Conservation (phyloP, 2,888 invertebrate genomes). For the Eupithecia dodoneata region DNA sequence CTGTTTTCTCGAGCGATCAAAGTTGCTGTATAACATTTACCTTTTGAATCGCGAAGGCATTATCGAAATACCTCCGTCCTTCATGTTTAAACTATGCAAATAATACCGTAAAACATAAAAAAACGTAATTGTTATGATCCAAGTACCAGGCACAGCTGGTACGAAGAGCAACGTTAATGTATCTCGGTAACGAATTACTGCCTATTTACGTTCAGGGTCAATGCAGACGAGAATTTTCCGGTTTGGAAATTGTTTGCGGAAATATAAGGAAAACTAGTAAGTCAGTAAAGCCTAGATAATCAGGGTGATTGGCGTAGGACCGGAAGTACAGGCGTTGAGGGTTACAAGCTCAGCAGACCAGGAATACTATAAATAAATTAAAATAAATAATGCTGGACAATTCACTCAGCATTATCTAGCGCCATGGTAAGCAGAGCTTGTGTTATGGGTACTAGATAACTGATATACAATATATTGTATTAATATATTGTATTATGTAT, state of each 20-base stretch:
- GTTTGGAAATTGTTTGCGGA: conserved; percentile 8
- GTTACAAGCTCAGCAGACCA: not conserved
- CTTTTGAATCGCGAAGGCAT: conserved; percentile 1
- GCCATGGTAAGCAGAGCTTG: too few relatives aligned
- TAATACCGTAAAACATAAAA: conserved; percentile 21
- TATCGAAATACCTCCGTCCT: not conserved
- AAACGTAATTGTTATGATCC: conserved; percentile 25
- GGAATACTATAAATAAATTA: too few relatives aligned
- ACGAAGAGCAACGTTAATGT: conserved; percentile 19
- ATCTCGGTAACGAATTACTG: conserved; percentile 20
- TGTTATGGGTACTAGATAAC: too few relatives aligned
- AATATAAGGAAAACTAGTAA: not conserved
- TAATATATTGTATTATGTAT: too few relatives aligned
- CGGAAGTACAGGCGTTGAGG: not conserved
- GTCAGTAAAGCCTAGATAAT: not conserved
- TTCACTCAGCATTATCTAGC: too few relatives aligned
- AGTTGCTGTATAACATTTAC: not conserved
- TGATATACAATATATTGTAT: too few relatives aligned
- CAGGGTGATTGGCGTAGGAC: not conserved
- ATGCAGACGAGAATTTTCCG: conserved; percentile 22
- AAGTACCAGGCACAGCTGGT: conserved; percentile 31
- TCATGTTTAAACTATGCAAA: conserved; percentile 19
- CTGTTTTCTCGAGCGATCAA: not conserved
- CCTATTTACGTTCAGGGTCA: conserved; percentile 29
- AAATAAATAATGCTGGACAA: too few relatives aligned